These are phyloP conservation scores for Chaetodon trifascialis DNA, from an alignment of 2,113 vertebrate genomes.

Conservation along the genomic window DNA sequence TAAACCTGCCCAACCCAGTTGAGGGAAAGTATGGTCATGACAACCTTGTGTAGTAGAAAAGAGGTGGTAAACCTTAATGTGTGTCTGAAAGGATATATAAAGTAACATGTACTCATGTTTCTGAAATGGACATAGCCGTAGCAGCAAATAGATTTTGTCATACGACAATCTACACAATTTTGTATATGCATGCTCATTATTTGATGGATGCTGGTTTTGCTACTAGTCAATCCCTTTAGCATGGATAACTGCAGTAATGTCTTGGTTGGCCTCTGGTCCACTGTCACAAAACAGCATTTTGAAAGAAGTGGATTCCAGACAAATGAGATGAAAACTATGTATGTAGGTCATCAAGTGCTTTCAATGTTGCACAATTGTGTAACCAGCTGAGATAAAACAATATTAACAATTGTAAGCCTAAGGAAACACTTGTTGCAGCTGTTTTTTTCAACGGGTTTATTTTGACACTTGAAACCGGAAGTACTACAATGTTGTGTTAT, in stretches of 20 bases:
- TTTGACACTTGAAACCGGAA: conserved; percentile 51
- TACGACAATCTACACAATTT: too few relatives aligned
- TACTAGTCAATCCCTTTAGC: too few relatives aligned
- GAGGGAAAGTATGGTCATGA: too few relatives aligned
- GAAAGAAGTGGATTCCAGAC: not conserved
- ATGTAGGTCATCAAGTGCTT: not conserved
- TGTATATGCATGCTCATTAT: not conserved
- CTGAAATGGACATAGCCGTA: not conserved
- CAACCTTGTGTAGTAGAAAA: too few relatives aligned
- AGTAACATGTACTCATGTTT: not conserved
- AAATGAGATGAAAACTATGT: not conserved
- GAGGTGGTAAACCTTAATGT: too few relatives aligned
- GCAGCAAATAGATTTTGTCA: not conserved
- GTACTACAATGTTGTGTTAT: too few relatives aligned
- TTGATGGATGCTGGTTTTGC: not conserved
- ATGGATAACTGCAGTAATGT: too few relatives aligned
- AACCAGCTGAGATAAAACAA: not conserved
- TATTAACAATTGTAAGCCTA: accelerated
- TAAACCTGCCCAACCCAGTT: too few relatives aligned
- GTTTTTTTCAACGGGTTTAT: conserved; percentile 26
- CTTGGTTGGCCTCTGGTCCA: too few relatives aligned
- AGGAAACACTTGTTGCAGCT: not conserved
- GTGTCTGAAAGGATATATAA: not conserved
- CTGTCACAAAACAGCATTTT: too few relatives aligned
- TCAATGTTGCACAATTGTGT: not conserved